These are phyloP conservation scores for Drosophila takahashii DNA, from an alignment of 1,140 invertebrate species.

Conservation along the genomic window DNA sequence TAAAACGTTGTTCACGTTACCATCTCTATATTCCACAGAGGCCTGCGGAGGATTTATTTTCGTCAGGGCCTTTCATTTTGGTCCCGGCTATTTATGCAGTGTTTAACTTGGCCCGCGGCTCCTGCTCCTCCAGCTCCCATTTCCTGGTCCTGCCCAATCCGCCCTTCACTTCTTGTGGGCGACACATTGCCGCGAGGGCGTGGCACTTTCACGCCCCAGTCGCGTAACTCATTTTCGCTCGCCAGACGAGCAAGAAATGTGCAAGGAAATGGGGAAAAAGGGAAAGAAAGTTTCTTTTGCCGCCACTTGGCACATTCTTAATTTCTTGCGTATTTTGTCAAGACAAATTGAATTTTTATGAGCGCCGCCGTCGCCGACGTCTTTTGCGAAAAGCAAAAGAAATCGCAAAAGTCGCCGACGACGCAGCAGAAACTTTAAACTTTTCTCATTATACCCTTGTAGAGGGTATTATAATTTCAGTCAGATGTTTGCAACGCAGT, in stretches of 20 bases:
- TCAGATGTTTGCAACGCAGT: no score
- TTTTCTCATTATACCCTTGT: no score
- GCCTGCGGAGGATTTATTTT: conserved; percentile 39
- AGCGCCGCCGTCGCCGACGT: conserved; percentile 49
- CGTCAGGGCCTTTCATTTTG: conserved; percentile 33
- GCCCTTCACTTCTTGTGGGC: conserved; percentile 1
- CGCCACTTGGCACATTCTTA: conserved; percentile 82
- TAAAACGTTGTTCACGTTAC: conserved; percentile 3
- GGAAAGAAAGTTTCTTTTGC: conserved; percentile 78
- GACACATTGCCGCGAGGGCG: conserved; percentile 49
- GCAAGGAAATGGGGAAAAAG: conserved; percentile 49
- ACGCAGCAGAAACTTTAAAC: conserved; percentile 71
- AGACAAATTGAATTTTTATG: conserved; percentile 83
- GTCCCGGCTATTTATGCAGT: conserved; percentile 72
- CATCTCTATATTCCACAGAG: conserved; percentile 17
- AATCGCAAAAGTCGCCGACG: conserved; percentile 58
- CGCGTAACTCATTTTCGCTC: conserved; percentile 77
- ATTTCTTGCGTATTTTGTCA: conserved; percentile 83
- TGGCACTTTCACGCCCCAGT: conserved; percentile 71
- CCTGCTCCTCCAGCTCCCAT: conserved; percentile 6
- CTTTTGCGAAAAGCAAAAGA: conserved; percentile 55
- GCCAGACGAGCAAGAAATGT: conserved; percentile 48
- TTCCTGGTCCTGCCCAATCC: not conserved
- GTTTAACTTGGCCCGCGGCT: conserved; percentile 71
- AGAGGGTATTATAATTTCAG: no score